These are phyloP conservation scores for Artibeus lituratus DNA, from an alignment of 2,797 vertebrate genomes.

Conservation along the genomic window DNA sequence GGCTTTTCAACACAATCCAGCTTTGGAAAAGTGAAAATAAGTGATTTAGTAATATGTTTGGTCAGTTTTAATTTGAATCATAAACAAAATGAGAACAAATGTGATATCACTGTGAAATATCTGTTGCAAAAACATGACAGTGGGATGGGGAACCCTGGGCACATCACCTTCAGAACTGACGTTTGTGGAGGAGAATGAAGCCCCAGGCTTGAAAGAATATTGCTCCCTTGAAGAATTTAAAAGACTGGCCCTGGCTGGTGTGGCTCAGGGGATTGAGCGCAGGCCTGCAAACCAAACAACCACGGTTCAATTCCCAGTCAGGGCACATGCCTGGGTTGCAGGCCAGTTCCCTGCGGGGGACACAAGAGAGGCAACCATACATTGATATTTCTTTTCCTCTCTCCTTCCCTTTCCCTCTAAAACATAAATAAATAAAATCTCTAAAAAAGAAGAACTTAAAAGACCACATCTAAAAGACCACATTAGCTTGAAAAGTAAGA, in stretches of 20 bases:
- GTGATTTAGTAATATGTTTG: neutral
- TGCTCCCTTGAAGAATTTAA: neutral
- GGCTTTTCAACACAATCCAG: neutral
- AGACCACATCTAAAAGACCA: too few relatives aligned
- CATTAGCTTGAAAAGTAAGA: neutral
- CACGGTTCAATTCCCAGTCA: too few relatives aligned
- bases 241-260: too few relatives aligned
- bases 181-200: neutral
- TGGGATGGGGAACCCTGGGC: neutral
- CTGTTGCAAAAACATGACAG: neutral
- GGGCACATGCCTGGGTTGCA: too few relatives aligned
- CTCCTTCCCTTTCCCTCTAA: too few relatives aligned
- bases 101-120: neutral
- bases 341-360: too few relatives aligned
- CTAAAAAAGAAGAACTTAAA: too few relatives aligned
- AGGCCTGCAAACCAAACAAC: too few relatives aligned
- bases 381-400: too few relatives aligned
- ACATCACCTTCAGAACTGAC: neutral
- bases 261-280: too few relatives aligned
- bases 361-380: too few relatives aligned
- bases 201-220: accelerated
- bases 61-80: neutral
- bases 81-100: neutral
- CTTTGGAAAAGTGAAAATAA: slow-evolving; percentile 16
- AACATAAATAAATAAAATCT: too few relatives aligned